These are phyloP conservation scores for Spilarctia lutea DNA, from an alignment of 2,888 invertebrate species.

Conservation along the genomic window DNA sequence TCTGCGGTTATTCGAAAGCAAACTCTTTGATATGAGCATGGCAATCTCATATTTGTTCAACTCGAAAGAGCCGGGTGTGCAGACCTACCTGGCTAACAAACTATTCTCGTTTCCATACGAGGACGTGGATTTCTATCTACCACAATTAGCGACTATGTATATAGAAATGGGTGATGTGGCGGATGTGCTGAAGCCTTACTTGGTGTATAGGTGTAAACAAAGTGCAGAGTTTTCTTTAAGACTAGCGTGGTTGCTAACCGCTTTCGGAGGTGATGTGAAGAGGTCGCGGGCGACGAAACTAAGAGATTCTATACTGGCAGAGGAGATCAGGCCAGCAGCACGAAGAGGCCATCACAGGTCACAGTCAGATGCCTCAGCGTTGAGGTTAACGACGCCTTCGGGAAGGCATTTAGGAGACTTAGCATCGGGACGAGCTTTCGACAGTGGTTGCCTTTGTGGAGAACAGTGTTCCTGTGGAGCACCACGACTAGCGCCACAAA, in stretches of 20 bases:
- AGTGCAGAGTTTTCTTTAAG: constrained; percentile 98
- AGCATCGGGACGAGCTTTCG: constrained; percentile 97
- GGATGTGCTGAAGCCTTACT: constrained; percentile 88
- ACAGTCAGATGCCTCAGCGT: constrained; percentile 93
- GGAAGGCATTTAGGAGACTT: constrained; percentile 95
- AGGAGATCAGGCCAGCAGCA: constrained; percentile 81
- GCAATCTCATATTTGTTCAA: constrained; percentile 99
- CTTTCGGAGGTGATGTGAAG: constrained; percentile 91
- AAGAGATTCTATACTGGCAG: constrained; percentile 78
- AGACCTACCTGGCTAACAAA: constrained; percentile 98
- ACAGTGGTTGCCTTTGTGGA: constrained; percentile 97
- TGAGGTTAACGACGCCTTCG: constrained; percentile 82
- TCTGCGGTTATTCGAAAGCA: constrained; percentile 97
- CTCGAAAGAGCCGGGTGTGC: constrained; percentile 99
- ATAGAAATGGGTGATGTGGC: constrained; percentile 99
- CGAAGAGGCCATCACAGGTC: constrained; percentile 88
- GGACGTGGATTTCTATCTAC: constrained; percentile 99
- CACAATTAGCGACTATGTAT: constrained; percentile 99
- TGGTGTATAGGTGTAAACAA: constrained; percentile 91
- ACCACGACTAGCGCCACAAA: constrained; percentile 81
- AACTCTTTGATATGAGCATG: constrained; percentile 98
- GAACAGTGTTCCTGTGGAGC: constrained; percentile 89
- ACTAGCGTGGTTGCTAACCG: constrained; percentile 98
- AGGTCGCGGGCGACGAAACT: constrained; percentile 77
- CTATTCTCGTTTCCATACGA: constrained; percentile 97